phyloP scores from a whole-genome alignment of 2,113 vertebrate species.

The Rhodinocichla rosea region DNA sequence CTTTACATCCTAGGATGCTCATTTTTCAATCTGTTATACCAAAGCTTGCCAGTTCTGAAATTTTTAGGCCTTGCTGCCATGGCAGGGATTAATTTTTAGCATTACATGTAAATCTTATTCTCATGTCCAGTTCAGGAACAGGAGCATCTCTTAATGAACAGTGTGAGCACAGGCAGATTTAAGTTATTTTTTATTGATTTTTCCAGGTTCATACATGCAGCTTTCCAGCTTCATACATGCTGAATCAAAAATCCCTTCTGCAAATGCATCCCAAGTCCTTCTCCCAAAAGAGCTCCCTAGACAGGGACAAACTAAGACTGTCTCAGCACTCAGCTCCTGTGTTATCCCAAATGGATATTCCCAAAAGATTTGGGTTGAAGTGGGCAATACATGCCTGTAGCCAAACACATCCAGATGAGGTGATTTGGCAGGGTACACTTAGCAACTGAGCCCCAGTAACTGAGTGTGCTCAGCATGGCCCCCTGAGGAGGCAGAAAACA shows the following conservation, averaged over 20 bases:
- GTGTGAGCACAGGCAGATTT: background rate
- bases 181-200: background rate
- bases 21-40: background rate
- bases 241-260: background rate
- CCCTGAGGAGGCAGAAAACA: background rate
- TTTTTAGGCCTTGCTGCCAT: background rate
- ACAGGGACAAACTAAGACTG: background rate
- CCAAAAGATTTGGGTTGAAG: background rate
- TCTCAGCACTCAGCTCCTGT: background rate
- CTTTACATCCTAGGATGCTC: background rate
- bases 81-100: background rate
- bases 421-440: background rate
- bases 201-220: background rate
- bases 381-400: rapidly evolving
- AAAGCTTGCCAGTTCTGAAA: background rate
- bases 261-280: background rate
- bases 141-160: background rate
- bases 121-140: background rate
- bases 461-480: background rate
- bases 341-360: background rate
- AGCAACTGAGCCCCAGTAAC: background rate
- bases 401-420: background rate
- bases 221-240: background rate
- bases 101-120: background rate
- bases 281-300: background rate